These are phyloP conservation scores for Melanogrammus aeglefinus DNA, from an alignment of 2,797 vertebrate species.

Conservation along the genomic window DNA sequence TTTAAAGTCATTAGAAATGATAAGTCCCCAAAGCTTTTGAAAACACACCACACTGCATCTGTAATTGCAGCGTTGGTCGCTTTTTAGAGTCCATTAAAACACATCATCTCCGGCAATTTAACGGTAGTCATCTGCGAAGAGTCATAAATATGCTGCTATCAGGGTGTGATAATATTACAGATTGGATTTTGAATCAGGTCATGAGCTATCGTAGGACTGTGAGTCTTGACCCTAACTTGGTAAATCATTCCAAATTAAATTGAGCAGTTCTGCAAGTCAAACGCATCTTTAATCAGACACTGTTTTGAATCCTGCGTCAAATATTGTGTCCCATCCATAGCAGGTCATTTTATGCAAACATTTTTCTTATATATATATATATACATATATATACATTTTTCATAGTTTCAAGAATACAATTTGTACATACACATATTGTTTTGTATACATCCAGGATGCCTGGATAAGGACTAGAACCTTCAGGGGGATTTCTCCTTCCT, in stretches of 20 bases:
- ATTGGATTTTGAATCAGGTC: no score
- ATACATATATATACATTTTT: slow-evolving; percentile 2
- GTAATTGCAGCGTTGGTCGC: neutral
- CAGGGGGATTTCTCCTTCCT: slow-evolving; percentile 68
- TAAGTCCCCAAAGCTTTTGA: slow-evolving; percentile 24
- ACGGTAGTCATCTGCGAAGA: neutral
- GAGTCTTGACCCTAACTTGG: neutral
- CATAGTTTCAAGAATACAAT: neutral
- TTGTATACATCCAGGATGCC: slow-evolving; percentile 42
- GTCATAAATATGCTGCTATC: no score
- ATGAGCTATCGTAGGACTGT: neutral
- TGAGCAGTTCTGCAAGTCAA: neutral
- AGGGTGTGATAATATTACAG: no score
- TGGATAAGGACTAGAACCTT: slow-evolving; percentile 71
- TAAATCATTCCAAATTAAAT: neutral
- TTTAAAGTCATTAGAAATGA: slow-evolving; percentile 43
- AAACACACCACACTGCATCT: slow-evolving; percentile 31
- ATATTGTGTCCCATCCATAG: no score
- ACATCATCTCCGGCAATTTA: neutral
- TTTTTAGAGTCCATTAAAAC: neutral
- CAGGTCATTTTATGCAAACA: no score
- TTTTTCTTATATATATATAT: neutral
- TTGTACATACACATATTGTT: slow-evolving; percentile 9
- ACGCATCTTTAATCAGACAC: no score
- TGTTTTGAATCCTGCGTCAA: no score